Evolutionary conservation across 2,888 invertebrate genomes (phyloP).

Genomic region (Chromoteleia sp.): DNA sequence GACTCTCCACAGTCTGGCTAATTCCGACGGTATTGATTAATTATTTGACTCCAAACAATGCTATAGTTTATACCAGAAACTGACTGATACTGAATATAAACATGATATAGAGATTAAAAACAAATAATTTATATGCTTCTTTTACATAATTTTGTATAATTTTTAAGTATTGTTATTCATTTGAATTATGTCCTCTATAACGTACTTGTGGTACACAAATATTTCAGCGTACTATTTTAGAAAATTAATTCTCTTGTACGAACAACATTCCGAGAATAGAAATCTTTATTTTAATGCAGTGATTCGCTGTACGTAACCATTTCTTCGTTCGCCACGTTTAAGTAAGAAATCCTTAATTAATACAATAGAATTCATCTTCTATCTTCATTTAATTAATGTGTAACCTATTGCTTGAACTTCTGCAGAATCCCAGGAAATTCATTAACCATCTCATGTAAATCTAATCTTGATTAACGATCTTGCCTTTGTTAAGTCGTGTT

Average conservation of each 20-base stretch:
- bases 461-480: slow-evolving; percentile 29
- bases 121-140: not conserved
- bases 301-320: too few species aligned
- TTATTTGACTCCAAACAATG: slow-evolving; percentile 18
- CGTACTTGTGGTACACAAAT: too few species aligned
- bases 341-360: not conserved
- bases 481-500: not conserved
- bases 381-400: slow-evolving; percentile 5
- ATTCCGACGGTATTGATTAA: slow-evolving; percentile 19
- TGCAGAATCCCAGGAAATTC: slow-evolving; percentile 5
- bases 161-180: too few species aligned
- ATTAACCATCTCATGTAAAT: slow-evolving; percentile 19
- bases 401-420: not conserved
- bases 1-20: slow-evolving; percentile 17
- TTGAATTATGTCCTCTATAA: too few species aligned
- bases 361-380: not conserved
- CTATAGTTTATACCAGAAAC: not conserved
- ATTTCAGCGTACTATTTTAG: too few species aligned
- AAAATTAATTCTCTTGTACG: too few species aligned
- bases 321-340: too few species aligned
- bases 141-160: too few species aligned
- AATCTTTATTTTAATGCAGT: too few species aligned
- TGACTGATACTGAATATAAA: not conserved
- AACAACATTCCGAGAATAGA: too few species aligned
- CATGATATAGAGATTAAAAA: not conserved